Conservation (phyloP, 2,113 vertebrate genomes). For the Nyctibius bracteatus region DNA sequence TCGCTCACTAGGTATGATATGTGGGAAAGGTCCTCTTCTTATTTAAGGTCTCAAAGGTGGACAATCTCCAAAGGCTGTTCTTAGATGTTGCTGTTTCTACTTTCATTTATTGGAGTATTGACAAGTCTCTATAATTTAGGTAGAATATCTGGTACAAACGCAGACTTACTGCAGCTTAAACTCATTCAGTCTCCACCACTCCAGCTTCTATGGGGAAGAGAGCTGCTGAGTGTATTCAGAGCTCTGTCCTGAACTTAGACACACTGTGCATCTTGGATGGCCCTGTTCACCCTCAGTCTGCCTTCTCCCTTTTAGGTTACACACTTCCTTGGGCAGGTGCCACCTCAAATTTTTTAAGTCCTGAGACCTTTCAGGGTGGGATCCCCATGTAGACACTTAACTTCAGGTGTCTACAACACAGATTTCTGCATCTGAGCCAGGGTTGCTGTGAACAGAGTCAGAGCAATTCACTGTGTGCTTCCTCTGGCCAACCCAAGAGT, state of each 20-base stretch:
- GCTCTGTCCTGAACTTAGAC: not conserved
- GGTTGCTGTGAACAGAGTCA: not conserved
- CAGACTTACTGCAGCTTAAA: not conserved
- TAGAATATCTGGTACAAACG: not conserved
- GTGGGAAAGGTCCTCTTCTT: not conserved
- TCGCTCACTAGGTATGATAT: not conserved
- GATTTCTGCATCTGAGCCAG: not conserved
- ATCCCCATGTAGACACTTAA: not conserved
- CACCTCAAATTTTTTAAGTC: not conserved
- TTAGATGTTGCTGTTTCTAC: not conserved
- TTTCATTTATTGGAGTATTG: not conserved
- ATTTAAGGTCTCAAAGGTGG: not conserved
- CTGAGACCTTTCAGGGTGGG: not conserved
- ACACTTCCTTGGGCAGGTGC: not conserved
- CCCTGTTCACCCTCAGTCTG: fast-evolving
- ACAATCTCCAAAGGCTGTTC: not conserved
- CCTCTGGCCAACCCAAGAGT: not conserved
- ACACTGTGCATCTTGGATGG: not conserved
- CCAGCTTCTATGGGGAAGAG: not conserved
- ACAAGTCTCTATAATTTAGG: not conserved
- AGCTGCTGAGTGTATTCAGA: not conserved
- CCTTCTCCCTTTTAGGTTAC: not conserved
- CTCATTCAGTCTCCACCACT: not conserved
- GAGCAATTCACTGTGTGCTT: not conserved
- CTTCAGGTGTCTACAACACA: not conserved